Percentiles rank a stretch among this genome's conserved stretches.
Conservation (phyloP, 2,888 invertebrate genomes). For the Chesias legatella region DNA sequence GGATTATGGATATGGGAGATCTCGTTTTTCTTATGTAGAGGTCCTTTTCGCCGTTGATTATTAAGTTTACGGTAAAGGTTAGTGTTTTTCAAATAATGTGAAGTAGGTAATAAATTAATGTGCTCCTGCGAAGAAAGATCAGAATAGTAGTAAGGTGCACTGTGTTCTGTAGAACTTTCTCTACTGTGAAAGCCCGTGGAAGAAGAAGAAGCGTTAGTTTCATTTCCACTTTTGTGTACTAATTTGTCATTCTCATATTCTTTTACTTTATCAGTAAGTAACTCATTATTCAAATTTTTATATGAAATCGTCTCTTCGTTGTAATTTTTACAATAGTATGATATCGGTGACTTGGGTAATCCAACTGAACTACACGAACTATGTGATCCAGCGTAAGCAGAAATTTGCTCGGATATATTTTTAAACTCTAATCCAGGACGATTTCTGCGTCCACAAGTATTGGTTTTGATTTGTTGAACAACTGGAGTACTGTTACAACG, state of each 20-base stretch:
- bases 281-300: constrained; percentile 69
- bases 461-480: constrained; percentile 38
- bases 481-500: constrained; percentile 66
- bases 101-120: constrained; percentile 66
- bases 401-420: constrained; percentile 48
- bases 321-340: constrained; percentile 71
- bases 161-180: constrained; percentile 83
- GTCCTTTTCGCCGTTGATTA: constrained; percentile 85
- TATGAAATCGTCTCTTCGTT: constrained; percentile 58
- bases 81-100: constrained; percentile 73
- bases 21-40: constrained; percentile 82
- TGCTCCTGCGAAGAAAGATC: constrained; percentile 83
- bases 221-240: constrained; percentile 47
- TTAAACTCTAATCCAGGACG: constrained; percentile 38
- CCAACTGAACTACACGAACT: constrained; percentile 62
- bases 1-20: constrained; percentile 88
- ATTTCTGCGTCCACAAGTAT: constrained; percentile 34
- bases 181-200: constrained; percentile 80
- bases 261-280: constrained; percentile 66
- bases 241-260: constrained; percentile 70
- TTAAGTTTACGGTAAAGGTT: constrained; percentile 82
- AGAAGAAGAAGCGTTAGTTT: constrained; percentile 56
- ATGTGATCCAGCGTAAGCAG: constrained; percentile 58
- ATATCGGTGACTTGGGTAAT: constrained; percentile 62
- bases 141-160: constrained; percentile 93